Conservation (phyloP, 1,140 invertebrate species). For the Apolygus lucorum region DNA sequence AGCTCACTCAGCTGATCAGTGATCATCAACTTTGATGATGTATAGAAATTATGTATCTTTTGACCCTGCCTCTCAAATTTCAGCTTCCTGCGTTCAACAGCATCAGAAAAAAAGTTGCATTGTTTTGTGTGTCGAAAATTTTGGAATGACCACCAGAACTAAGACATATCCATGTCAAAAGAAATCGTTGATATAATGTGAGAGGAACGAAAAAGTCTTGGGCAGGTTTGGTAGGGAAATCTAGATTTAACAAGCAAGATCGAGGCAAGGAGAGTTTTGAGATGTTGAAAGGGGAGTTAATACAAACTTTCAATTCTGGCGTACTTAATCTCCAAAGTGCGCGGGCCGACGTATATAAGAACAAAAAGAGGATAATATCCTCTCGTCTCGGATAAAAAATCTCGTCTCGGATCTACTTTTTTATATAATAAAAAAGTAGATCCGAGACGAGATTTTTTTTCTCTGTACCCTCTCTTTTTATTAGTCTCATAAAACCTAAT, state of each 20-base stretch:
- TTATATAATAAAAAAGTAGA: not conserved
- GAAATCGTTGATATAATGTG: not conserved
- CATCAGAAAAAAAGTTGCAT: too few relatives aligned
- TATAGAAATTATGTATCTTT: too few relatives aligned
- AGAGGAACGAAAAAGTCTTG: not conserved
- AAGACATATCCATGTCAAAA: too few relatives aligned
- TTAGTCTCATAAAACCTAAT: conserved; percentile 1
- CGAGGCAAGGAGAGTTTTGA: not conserved
- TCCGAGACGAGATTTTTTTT: not conserved
- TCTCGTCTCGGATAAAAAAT: too few relatives aligned
- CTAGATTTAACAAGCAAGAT: not conserved
- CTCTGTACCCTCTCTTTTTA: too few relatives aligned
- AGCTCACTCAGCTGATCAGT: too few relatives aligned
- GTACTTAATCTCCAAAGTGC: not conserved
- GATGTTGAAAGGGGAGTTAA: not conserved
- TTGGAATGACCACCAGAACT: too few relatives aligned
- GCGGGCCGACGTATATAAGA: not conserved
- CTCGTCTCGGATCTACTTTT: too few relatives aligned
- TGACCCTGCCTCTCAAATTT: too few relatives aligned
- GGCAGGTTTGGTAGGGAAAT: not conserved
- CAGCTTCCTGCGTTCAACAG: too few relatives aligned
- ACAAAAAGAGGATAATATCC: not conserved
- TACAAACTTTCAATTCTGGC: conserved; percentile 3
- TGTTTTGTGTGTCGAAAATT: too few relatives aligned
- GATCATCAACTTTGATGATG: too few relatives aligned